Evolutionary conservation across 2,113 vertebrate genomes (phyloP).

Genomic region (Sturnira hondurensis): DNA sequence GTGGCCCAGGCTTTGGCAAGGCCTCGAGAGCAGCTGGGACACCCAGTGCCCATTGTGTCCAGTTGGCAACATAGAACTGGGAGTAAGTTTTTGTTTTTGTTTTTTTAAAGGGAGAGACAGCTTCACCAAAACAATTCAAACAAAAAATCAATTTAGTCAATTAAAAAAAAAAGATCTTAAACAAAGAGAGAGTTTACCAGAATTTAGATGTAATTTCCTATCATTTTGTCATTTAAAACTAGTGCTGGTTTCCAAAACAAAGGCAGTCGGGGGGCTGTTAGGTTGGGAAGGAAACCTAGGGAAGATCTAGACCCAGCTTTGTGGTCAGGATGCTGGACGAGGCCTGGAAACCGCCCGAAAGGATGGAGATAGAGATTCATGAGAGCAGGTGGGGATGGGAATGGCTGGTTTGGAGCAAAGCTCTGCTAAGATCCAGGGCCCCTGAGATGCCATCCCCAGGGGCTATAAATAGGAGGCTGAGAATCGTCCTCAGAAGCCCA

Average conservation of each 20-base stretch:
- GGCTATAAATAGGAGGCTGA: not conserved
- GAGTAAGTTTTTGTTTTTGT: not conserved
- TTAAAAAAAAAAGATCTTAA: slow-evolving; percentile 36
- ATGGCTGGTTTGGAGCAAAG: not conserved
- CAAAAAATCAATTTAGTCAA: slow-evolving; percentile 42
- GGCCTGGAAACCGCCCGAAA: not conserved
- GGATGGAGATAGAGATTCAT: not conserved
- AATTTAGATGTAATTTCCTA: slow-evolving; percentile 48
- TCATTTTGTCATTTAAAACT: slow-evolving; percentile 15
- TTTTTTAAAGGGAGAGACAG: not conserved
- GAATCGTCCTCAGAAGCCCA: not conserved
- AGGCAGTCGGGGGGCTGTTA: not conserved
- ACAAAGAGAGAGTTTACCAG: slow-evolving; percentile 51
- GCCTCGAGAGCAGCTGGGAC: not conserved
- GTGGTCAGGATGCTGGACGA: not conserved
- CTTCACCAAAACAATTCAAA: slow-evolving; percentile 45
- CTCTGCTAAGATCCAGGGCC: not conserved
- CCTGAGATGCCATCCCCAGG: not conserved
- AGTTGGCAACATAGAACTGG: not conserved
- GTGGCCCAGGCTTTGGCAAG: not conserved
- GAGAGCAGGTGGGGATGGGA: not conserved
- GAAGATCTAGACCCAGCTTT: not conserved
- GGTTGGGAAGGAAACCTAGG: not conserved
- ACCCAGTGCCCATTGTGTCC: not conserved
- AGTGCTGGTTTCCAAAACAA: slow-evolving; percentile 41